A percentile compares a stretch with the other conserved stretches of the same genome.
phyloP scores from a whole-genome alignment of 1,140 invertebrate species.

The Megalopta genalis region DNA sequence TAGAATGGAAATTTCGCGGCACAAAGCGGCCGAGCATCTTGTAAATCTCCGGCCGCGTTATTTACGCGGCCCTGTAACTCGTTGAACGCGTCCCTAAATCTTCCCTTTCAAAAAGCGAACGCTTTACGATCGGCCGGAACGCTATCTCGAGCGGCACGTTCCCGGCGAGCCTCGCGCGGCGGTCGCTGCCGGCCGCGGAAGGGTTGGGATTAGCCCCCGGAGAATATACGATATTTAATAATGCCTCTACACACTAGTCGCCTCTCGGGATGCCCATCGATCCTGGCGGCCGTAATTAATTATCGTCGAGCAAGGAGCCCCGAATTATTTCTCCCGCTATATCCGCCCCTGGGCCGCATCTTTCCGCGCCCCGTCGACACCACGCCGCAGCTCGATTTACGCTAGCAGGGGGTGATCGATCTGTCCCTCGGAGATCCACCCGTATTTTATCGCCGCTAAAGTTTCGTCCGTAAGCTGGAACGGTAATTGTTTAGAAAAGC shows the following conservation, averaged over 20 bases:
- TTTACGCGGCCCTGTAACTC: constrained; percentile 32
- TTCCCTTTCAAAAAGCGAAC: constrained; percentile 28
- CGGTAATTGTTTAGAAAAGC: no score
- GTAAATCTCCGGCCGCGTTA: constrained; percentile 15
- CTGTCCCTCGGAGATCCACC: not conserved
- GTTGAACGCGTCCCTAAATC: constrained; percentile 36
- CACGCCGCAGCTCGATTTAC: not conserved
- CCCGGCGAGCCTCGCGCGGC: not conserved
- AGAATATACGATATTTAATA: constrained; percentile 70
- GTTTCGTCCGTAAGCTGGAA: no score
- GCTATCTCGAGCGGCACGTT: not conserved
- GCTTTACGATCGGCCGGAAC: constrained; percentile 21
- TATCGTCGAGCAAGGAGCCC: constrained; percentile 59
- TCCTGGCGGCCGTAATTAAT: constrained; percentile 70
- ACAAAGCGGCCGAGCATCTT: not conserved
- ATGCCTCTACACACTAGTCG: constrained; percentile 60
- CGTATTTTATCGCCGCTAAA: not conserved
- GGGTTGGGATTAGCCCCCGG: constrained; percentile 57
- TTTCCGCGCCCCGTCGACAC: not conserved
- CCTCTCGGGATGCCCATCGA: constrained; percentile 66
- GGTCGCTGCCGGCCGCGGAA: constrained; percentile 9
- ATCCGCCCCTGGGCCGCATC: constrained; percentile 16
- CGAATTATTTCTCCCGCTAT: constrained; percentile 49
- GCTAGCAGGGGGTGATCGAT: not conserved
- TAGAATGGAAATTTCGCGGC: constrained; percentile 3